Evolutionary conservation across 2,888 invertebrate genomes (phyloP).

Genomic region (Pandemis heparana): DNA sequence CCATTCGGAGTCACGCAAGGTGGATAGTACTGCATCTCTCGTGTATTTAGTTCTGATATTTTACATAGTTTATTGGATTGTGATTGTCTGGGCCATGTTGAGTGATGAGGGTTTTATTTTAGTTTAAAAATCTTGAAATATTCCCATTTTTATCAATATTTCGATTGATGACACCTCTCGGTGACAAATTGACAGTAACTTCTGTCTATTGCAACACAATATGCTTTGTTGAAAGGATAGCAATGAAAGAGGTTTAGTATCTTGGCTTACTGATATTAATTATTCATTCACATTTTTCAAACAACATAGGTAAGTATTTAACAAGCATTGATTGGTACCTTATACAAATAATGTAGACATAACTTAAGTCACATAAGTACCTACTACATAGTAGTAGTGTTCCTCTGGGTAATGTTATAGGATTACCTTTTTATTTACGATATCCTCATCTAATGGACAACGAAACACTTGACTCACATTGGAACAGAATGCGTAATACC

Average conservation of each 20-base stretch:
- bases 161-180: constrained; percentile 19
- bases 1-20: constrained; percentile 46
- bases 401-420: background rate
- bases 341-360: background rate
- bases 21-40: constrained; percentile 65
- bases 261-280: background rate
- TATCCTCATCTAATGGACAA: background rate
- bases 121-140: constrained; percentile 7
- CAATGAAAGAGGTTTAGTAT: background rate
- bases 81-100: constrained; percentile 19
- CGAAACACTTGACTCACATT: background rate
- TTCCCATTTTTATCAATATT: constrained; percentile 28
- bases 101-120: background rate
- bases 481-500: background rate
- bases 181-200: background rate
- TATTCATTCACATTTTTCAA: background rate
- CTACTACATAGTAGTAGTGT: background rate
- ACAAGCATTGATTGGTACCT: background rate
- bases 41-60: constrained; percentile 9
- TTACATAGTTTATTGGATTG: constrained; percentile 27
- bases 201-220: background rate
- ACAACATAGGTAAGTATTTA: background rate
- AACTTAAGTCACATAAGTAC: background rate
- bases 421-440: background rate
- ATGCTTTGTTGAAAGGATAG: background rate